Evolutionary conservation across 1,140 invertebrate genomes (phyloP), one percentile per base, ranked within the genome.

Genomic region (Tachypleus tridentatus): DNA sequence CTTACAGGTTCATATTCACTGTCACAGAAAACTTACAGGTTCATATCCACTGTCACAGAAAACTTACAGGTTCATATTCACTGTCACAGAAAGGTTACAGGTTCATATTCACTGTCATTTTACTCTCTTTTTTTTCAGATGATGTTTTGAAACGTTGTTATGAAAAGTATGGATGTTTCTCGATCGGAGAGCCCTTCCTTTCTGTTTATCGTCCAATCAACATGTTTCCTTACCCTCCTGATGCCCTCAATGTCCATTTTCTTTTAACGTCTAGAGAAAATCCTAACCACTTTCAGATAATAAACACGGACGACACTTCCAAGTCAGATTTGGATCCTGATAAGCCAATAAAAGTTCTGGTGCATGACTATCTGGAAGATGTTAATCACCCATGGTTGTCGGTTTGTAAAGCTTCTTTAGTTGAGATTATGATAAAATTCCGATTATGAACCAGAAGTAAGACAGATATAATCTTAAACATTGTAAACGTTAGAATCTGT

Each of bases 351-450:
- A 91, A 85, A 71, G 81, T 93, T 64, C 83, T 94, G 51, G 82
- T 85, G 5, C 91, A 94, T 71, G 91, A 91, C 5, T 94, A 90
- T 73, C 76, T 93, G 51, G 91, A 93, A 71, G 84, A 85, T 57
- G 89, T 89, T 4, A 81, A 86, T 65, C 86, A 87, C 69, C 77
- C 80, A 51, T 93, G 90, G 90, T 74, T 81, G 5, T 29, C 29
- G 29, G 29, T 29, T 29, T 29, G 29, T 29, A 29, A 29, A 29
- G 29, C 29, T 29, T 29, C 29, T 29, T 29, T 29, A 29, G 29
- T 29, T 29, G 29, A 29, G 29, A 29, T 29, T 29, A 29, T 29
- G 29, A 29, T 29, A 29, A 29, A 29, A 29, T 29, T 29, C 29
- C 29, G 2, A 29, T 29, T 29, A 29, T 2, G 29, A 29, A 29